Evolutionary conservation across 1,140 invertebrate genomes (phyloP).

Genomic region (Pseudomyrmex concolor): DNA sequence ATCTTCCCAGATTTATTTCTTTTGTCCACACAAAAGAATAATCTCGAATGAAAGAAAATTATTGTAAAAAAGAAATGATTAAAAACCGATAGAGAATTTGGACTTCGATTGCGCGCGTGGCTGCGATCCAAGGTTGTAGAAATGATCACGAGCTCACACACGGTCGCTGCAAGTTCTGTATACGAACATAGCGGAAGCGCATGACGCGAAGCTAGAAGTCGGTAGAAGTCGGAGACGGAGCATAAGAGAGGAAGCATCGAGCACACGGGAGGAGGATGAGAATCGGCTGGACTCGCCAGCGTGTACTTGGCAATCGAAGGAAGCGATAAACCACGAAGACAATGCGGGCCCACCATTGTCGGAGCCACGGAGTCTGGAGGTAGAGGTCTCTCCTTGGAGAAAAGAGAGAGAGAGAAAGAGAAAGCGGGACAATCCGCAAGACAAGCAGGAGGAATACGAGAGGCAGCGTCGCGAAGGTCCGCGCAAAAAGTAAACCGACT

Average conservation of each 20-base stretch:
- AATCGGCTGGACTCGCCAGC: conserved; percentile 68
- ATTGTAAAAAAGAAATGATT: background rate
- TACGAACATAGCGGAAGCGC: conserved; percentile 1
- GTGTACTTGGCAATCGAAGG: conserved; percentile 81
- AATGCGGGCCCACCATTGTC: conserved; percentile 79
- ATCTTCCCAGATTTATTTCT: background rate
- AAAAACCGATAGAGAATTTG: conserved; percentile 22
- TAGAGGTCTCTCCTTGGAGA: conserved; percentile 62
- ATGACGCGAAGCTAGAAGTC: background rate
- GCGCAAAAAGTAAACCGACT: conserved; percentile 79
- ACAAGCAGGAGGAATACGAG: conserved; percentile 68
- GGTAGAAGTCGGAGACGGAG: conserved; percentile 24
- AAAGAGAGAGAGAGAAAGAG: conserved; percentile 54
- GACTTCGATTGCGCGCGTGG: conserved; percentile 20
- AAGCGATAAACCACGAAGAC: conserved; percentile 82
- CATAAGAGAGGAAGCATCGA: conserved; percentile 43
- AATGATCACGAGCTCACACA: conserved; percentile 55
- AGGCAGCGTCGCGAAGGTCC: conserved; percentile 72
- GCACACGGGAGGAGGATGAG: conserved; percentile 24
- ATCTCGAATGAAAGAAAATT: too few species aligned
- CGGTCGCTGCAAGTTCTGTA: conserved; percentile 54
- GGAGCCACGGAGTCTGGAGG: conserved; percentile 72
- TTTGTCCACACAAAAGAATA: background rate
- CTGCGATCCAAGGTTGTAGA: conserved; percentile 23
- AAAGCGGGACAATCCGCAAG: conserved; percentile 49